phyloP scores from a whole-genome alignment of 35 echinoderm and acorn worm species.

The Lytechinus pictus region DNA sequence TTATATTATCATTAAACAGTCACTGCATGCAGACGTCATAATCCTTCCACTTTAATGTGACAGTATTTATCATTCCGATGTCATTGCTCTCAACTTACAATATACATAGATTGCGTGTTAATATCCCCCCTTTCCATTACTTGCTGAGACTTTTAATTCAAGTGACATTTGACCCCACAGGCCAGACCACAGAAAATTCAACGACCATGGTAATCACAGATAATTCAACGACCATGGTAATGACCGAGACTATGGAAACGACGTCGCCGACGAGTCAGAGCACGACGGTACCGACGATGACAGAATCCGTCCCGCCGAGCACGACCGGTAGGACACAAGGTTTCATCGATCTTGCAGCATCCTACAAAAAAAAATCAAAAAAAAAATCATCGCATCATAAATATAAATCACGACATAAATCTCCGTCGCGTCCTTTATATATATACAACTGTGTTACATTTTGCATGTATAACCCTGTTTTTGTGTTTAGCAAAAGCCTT shows the following conservation, averaged over 20 bases:
- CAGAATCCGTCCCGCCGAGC: background rate
- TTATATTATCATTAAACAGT: no score
- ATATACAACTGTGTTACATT: background rate
- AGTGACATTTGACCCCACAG: conserved; percentile 1
- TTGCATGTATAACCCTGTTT: background rate
- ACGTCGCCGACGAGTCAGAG: background rate
- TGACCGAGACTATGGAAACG: background rate
- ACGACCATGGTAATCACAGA: background rate
- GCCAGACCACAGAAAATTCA: background rate
- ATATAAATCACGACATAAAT: background rate
- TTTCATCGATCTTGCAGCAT: background rate
- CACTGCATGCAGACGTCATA: no score
- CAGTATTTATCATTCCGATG: no score
- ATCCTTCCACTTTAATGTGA: no score
- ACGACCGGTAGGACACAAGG: background rate
- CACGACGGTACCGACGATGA: background rate
- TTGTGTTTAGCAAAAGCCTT: background rate
- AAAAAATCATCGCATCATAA: background rate
- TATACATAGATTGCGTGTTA: no score
- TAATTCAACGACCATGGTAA: background rate
- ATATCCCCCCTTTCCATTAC: no score
- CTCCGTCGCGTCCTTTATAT: background rate
- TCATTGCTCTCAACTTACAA: no score
- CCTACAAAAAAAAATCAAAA: background rate
- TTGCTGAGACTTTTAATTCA: background rate